phyloP scores from a whole-genome alignment of 2,888 invertebrate genomes.

The Trileptium ribeirensis region DNA sequence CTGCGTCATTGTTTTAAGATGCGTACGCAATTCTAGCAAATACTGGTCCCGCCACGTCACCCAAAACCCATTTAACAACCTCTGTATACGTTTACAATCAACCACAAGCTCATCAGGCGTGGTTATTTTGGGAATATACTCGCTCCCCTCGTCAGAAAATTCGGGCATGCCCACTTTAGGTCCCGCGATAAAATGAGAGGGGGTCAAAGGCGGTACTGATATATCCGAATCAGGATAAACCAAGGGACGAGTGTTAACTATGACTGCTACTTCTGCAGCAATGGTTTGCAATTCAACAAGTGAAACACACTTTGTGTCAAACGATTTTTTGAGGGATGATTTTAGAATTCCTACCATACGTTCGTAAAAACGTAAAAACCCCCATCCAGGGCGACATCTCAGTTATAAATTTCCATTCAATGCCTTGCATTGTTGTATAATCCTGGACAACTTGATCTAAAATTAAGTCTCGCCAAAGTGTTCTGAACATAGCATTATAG shows the following conservation, averaged over 20 bases:
- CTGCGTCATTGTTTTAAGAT: neutral
- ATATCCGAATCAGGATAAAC: neutral
- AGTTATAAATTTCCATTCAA: neutral
- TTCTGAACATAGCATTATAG: slow-evolving; percentile 5
- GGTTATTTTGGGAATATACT: neutral
- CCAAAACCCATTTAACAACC: neutral
- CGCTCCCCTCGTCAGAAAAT: neutral
- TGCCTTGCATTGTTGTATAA: neutral
- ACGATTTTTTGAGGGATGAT: neutral
- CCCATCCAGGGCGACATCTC: neutral
- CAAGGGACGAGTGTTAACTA: slow-evolving; percentile 5
- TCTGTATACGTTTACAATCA: neutral
- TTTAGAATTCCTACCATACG: neutral
- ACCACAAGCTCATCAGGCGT: neutral
- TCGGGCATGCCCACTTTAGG: neutral
- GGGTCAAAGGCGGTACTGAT: neutral
- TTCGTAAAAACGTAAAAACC: neutral
- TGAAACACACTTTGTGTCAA: neutral
- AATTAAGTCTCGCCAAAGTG: slow-evolving; percentile 34
- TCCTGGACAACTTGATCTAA: neutral
- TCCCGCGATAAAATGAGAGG: neutral
- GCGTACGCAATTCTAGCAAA: neutral
- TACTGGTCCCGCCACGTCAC: neutral
- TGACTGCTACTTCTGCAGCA: neutral
- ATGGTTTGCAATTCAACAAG: neutral